Percentiles rank a stretch among this genome's conserved stretches.
phyloP scores from a whole-genome alignment of 2,888 invertebrate genomes.

The Sinohyriopsis cumingii region DNA sequence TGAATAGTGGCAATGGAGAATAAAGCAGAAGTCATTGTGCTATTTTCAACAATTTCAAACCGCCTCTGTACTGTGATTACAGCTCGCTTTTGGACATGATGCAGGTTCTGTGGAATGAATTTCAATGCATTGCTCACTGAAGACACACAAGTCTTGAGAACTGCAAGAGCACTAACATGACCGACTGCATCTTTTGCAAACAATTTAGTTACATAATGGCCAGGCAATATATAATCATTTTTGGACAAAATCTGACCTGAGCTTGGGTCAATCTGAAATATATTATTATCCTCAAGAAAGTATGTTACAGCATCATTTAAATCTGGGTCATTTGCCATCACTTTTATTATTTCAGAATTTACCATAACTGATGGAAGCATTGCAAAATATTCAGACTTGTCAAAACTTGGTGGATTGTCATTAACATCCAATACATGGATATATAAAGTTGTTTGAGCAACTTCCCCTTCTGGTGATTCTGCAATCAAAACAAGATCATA shows the following conservation, averaged over 20 bases:
- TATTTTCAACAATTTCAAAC: slow-evolving; percentile 43
- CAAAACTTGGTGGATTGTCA: slow-evolving; percentile 97
- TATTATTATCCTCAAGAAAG: slow-evolving; percentile 18
- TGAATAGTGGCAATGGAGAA: slow-evolving; percentile 37
- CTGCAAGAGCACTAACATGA: slow-evolving; percentile 25
- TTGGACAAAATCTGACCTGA: slow-evolving; percentile 34
- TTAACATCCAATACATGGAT: slow-evolving; percentile 86
- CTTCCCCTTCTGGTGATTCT: slow-evolving; percentile 18
- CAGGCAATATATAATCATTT: slow-evolving; percentile 23
- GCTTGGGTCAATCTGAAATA: slow-evolving; percentile 32
- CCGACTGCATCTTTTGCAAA: slow-evolving; percentile 35
- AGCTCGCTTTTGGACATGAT: slow-evolving; percentile 36
- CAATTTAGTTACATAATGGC: slow-evolving; percentile 24
- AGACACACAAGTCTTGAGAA: slow-evolving; percentile 24
- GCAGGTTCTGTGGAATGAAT: slow-evolving; percentile 17
- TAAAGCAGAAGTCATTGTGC: slow-evolving; percentile 27
- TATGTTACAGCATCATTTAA: slow-evolving; percentile 34
- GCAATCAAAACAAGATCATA: slow-evolving; percentile 81
- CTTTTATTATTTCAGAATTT: slow-evolving; percentile 70
- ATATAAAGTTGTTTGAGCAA: slow-evolving; percentile 25
- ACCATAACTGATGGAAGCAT: slow-evolving; percentile 97
- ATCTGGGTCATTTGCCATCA: slow-evolving; percentile 35
- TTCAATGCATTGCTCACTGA: slow-evolving; percentile 23
- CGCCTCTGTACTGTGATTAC: slow-evolving; percentile 33
- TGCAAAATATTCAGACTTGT: slow-evolving; percentile 83